Conservation (phyloP, 2,797 vertebrate species). For the Silurus lanzhouensis region DNA sequence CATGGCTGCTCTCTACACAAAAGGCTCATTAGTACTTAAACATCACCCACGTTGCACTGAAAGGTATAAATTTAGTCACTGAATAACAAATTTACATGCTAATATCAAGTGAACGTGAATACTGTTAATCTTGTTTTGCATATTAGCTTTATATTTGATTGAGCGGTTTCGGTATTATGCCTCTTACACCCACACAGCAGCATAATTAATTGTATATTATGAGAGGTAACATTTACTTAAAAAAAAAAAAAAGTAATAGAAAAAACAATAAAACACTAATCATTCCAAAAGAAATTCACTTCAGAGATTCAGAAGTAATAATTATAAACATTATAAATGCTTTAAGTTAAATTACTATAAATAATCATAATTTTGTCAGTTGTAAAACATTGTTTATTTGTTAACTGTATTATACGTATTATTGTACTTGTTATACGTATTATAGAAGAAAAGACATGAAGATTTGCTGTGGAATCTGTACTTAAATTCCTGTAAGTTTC, state of each 20-base stretch:
- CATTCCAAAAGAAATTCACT: not conserved
- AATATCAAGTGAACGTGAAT: not conserved
- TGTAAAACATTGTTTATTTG: not conserved
- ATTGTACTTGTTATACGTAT: too few species aligned
- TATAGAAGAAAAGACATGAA: too few species aligned
- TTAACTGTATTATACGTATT: not conserved
- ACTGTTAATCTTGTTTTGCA: not conserved
- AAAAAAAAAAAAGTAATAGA: too few species aligned
- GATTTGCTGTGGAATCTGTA: too few species aligned
- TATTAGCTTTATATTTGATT: not conserved
- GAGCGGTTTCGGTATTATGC: not conserved
- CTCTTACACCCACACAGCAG: not conserved
- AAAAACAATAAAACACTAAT: not conserved
- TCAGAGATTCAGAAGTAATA: not conserved
- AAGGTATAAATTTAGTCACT: not conserved
- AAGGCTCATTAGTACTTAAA: constrained; percentile 15
- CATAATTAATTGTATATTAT: not conserved
- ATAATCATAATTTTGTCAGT: too few species aligned
- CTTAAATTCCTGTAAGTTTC: too few species aligned
- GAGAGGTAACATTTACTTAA: too few species aligned
- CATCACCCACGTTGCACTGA: constrained; percentile 5
- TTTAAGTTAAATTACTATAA: not conserved
- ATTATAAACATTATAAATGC: not conserved
- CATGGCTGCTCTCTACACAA: not conserved
- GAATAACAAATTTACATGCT: constrained; percentile 6